These are phyloP conservation scores for Drosophila kohkoa DNA, from an alignment of 1,140 invertebrate species.

Conservation along the genomic window DNA sequence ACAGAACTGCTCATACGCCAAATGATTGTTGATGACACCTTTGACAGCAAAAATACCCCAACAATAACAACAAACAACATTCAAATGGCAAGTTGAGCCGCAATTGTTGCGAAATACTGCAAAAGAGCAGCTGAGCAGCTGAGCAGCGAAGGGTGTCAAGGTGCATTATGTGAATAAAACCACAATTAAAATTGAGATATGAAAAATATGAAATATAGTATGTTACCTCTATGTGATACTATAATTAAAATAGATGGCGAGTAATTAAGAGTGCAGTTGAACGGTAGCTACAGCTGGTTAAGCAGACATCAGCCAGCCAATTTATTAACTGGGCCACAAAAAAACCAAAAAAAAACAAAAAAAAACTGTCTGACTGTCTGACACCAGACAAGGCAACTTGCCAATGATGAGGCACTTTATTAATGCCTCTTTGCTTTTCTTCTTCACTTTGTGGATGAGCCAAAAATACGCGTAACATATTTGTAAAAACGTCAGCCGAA, in stretches of 20 bases:
- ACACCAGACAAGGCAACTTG: constrained; percentile 35
- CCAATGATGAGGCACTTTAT: constrained; percentile 37
- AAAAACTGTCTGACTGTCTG: neutral
- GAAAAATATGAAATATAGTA: constrained; percentile 21
- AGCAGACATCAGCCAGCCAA: constrained; percentile 35
- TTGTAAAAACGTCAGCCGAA: constrained; percentile 9
- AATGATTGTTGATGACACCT: constrained; percentile 45
- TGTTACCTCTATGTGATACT: constrained; percentile 23
- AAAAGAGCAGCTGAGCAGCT: constrained; percentile 32
- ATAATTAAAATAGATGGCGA: constrained; percentile 21
- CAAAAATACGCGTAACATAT: constrained; percentile 48
- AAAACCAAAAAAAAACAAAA: too few species aligned
- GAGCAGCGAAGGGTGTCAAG: constrained; percentile 69
- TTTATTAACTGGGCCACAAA: constrained; percentile 67
- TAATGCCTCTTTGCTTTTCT: constrained; percentile 1
- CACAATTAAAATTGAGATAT: constrained; percentile 21
- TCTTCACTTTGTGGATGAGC: constrained; percentile 23
- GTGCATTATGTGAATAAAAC: constrained; percentile 37
- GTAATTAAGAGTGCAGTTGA: constrained; percentile 46
- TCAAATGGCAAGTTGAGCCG: constrained; percentile 24
- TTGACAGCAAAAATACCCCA: constrained; percentile 19
- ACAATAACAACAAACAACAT: constrained; percentile 14
- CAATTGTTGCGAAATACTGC: constrained; percentile 59
- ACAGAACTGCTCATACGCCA: constrained; percentile 18
- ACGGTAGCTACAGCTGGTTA: constrained; percentile 42